A percentile compares a stretch with the other conserved stretches of the same genome.
phyloP scores from a whole-genome alignment of 2,113 vertebrate species.

The Ivindomyrus marchei region DNA sequence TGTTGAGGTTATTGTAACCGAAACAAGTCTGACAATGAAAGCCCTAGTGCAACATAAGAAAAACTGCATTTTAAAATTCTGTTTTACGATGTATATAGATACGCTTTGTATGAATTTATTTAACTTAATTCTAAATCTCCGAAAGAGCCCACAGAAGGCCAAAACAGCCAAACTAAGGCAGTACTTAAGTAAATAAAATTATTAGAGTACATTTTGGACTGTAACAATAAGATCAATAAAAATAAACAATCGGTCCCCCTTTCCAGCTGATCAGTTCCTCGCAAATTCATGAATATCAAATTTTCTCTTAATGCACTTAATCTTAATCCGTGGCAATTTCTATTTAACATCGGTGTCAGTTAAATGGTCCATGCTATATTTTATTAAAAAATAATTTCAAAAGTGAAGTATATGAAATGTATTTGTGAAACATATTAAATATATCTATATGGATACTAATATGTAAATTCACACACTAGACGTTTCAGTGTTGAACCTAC shows the following conservation, averaged over 20 bases:
- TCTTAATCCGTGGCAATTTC: not conserved
- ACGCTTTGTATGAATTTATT: not conserved
- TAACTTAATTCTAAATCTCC: not conserved
- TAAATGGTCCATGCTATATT: not conserved
- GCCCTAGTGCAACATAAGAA: not conserved
- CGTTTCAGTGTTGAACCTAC: not conserved
- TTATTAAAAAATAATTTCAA: not conserved
- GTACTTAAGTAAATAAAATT: not conserved
- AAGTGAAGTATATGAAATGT: not conserved
- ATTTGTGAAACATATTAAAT: not conserved
- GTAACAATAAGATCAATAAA: not conserved
- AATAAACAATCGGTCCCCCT: not conserved
- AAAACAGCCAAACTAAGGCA: not conserved
- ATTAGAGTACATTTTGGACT: not conserved
- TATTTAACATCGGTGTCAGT: not conserved
- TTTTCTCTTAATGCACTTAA: not conserved
- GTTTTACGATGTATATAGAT: not conserved
- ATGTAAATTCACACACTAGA: not conserved
- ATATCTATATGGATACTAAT: not conserved
- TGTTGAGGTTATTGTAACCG: not conserved
- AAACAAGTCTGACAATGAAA: not conserved
- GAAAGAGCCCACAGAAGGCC: not conserved
- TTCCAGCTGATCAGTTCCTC: not conserved
- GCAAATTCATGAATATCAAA: not conserved
- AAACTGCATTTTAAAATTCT: not conserved